A percentile compares a stretch with the other conserved stretches of the same genome.
phyloP scores from a whole-genome alignment of 1,140 invertebrate genomes.

The Psix sp. region DNA sequence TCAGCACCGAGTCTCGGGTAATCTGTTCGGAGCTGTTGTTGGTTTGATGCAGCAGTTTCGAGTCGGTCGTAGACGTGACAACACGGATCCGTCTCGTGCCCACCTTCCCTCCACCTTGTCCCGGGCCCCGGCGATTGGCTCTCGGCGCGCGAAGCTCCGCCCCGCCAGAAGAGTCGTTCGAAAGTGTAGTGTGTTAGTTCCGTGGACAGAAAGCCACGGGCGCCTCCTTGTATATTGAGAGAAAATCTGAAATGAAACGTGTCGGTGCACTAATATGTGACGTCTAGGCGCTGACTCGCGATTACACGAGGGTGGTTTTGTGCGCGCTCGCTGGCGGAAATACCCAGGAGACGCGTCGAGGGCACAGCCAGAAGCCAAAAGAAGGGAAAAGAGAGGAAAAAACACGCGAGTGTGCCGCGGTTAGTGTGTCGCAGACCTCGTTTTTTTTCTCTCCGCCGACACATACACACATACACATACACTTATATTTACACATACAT shows the following conservation, averaged over 20 bases:
- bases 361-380: too few species aligned
- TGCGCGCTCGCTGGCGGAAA: conserved; percentile 46
- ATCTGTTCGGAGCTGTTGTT: background rate
- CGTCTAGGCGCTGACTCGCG: conserved; percentile 58
- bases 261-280: conserved; percentile 71
- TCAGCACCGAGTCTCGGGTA: background rate
- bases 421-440: conserved; percentile 53
- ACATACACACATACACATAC: background rate
- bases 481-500: conserved; percentile 7
- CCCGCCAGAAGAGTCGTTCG: conserved; percentile 71
- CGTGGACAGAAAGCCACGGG: conserved; percentile 66
- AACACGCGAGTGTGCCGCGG: conserved; percentile 46
- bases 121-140: conserved; percentile 59
- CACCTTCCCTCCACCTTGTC: conserved; percentile 27
- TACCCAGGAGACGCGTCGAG: too few species aligned
- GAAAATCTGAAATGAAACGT: conserved; percentile 68
- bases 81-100: conserved; percentile 15
- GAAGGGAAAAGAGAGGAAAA: conserved; percentile 20
- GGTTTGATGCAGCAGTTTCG: conserved; percentile 13
- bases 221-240: conserved; percentile 65
- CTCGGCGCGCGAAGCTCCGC: conserved; percentile 64
- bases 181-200: conserved; percentile 74
- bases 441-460: conserved; percentile 36
- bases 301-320: conserved; percentile 60
- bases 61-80: conserved; percentile 18